Conservation (phyloP, 2,797 vertebrate species). For the Percopsis omiscomaycus region DNA sequence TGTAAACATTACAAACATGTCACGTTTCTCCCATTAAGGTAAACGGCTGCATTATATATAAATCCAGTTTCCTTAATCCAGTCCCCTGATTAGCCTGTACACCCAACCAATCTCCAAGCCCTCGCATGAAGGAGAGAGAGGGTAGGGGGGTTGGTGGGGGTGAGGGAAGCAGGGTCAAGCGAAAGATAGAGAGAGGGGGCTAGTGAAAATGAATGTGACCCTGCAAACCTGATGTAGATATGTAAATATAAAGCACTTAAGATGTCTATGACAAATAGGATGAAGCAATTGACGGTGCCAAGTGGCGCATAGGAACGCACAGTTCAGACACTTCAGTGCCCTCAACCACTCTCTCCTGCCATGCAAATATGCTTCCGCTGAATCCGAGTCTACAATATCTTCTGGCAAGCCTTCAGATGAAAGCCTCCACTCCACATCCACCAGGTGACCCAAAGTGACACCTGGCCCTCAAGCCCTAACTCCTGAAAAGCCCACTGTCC, state of each 20-base stretch:
- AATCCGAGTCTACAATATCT: conserved; percentile 17
- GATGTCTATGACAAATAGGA: neutral
- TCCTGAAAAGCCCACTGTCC: conserved; percentile 52
- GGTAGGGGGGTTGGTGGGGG: neutral
- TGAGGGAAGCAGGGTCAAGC: neutral
- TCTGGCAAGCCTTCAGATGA: conserved; percentile 18
- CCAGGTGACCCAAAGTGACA: conserved; percentile 52
- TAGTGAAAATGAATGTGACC: conserved; percentile 27
- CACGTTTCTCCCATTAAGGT: conserved; percentile 74
- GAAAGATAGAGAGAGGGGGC: neutral
- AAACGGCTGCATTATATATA: conserved; percentile 66
- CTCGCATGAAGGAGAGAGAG: conserved; percentile 5
- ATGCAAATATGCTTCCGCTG: conserved; percentile 3
- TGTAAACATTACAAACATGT: conserved; percentile 70
- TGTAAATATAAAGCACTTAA: conserved; percentile 40
- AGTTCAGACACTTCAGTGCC: neutral
- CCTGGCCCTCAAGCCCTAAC: conserved; percentile 34
- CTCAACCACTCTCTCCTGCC: neutral
- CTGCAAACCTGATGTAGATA: conserved; percentile 42
- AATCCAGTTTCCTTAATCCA: conserved; percentile 61
- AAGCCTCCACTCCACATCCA: conserved; percentile 1
- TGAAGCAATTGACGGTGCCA: neutral
- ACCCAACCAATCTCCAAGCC: conserved; percentile 28
- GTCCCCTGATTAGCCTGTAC: conserved; percentile 58
- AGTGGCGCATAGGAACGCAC: neutral